These are phyloP conservation scores for Pristiophorus japonicus DNA, from an alignment of 2,113 vertebrate species.

Conservation along the genomic window DNA sequence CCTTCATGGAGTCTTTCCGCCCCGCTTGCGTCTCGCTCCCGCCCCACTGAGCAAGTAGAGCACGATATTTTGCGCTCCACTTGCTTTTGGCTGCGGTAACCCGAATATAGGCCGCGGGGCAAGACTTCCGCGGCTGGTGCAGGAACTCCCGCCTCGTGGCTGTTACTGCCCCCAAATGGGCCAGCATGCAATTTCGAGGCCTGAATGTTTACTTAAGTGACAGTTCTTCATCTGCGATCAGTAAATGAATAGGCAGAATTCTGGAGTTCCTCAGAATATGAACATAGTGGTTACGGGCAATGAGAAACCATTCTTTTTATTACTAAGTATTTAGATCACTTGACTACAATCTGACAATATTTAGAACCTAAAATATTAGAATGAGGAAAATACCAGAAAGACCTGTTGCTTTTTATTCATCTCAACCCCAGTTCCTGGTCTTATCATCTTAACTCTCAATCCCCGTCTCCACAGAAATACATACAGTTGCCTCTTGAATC, in stretches of 20 bases:
- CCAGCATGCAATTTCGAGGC: no score
- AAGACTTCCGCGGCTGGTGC: no score
- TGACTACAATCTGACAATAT: not conserved
- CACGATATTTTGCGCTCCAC: no score
- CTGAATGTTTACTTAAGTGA: not conserved
- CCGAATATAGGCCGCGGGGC: no score
- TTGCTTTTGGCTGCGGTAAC: no score
- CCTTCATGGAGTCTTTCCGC: no score
- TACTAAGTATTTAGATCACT: not conserved
- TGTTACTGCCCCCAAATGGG: no score
- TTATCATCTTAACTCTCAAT: not conserved
- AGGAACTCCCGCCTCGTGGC: no score
- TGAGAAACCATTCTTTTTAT: not conserved
- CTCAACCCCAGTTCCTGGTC: not conserved
- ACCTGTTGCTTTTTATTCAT: not conserved
- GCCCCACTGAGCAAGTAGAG: no score
- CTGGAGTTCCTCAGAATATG: not conserved
- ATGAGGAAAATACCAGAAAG: not conserved
- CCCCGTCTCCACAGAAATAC: not conserved
- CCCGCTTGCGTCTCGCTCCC: no score
- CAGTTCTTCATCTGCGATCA: not conserved
- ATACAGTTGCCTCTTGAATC: not conserved
- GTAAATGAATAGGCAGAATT: not conserved
- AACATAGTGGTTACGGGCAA: not conserved
- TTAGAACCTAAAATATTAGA: not conserved